A percentile compares a stretch with the other conserved stretches of the same genome.
Evolutionary conservation across 1,140 invertebrate genomes (phyloP).

Genomic region (Nasonia giraulti): DNA sequence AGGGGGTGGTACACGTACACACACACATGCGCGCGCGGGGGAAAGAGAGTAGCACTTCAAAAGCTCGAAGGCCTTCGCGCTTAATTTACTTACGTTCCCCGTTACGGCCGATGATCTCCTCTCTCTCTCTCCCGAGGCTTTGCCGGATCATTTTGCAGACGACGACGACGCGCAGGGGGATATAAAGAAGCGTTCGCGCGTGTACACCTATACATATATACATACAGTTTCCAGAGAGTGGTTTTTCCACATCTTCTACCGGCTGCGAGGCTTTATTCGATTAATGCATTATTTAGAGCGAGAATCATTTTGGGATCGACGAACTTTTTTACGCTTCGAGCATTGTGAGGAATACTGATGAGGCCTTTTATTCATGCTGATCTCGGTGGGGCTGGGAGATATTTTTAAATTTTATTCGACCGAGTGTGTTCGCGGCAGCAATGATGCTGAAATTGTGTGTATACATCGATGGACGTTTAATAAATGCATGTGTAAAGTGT

Average conservation of each 20-base stretch:
- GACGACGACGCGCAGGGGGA: no score
- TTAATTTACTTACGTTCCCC: conserved; percentile 35
- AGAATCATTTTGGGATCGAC: neutral
- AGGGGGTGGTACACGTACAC: no score
- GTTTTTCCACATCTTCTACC: neutral
- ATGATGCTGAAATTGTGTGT: no score
- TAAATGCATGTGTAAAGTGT: neutral
- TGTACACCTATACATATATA: no score
- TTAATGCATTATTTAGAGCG: neutral
- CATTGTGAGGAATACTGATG: neutral
- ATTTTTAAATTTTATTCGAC: no score
- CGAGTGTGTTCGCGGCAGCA: no score
- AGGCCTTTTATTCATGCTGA: no score
- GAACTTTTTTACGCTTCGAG: neutral
- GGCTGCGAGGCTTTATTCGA: neutral
- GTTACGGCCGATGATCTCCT: conserved; percentile 12
- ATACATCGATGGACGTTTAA: no score
- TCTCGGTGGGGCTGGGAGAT: no score
- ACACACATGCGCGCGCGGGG: no score
- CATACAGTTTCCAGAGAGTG: neutral
- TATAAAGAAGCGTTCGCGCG: neutral
- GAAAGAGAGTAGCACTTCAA: neutral
- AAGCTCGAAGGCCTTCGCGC: neutral
- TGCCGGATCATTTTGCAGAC: neutral
- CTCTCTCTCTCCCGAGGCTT: neutral